Evolutionary conservation across 2,888 invertebrate species (phyloP), one percentile per base, ranked within the genome.

Genomic region (Orthonevra nobilis): DNA sequence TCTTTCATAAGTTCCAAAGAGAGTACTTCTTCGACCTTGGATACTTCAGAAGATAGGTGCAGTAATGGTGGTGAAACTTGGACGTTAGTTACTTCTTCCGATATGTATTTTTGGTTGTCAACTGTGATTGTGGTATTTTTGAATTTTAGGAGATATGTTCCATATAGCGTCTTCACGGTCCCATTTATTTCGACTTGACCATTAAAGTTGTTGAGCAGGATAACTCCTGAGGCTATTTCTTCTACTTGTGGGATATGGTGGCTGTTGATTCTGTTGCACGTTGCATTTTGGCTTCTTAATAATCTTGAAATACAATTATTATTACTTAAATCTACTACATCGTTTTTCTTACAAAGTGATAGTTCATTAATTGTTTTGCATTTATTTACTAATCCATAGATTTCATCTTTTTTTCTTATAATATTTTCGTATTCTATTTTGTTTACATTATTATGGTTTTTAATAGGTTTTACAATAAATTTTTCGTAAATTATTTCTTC

Each of bases 401-500:
- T 60, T 30, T 34, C 40, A 14, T 46, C 19, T 4, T 70, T 44
- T 12, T 60, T 52, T 20, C n/a, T 58, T 30, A 70, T 50, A 10
- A 64, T 64, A 17, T 30, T 56, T 20, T 10, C 32, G 10, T 69
- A 48, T 4, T 3, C n/a, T n/a, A 58, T 52, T 44, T 69, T 42
- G 17, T 26, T 63, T 30, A 77, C 36, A 9, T 32, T 12, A 56
- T 75, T 61, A 32, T 23, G 44, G 63, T 36, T 56, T 23, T 60
- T 77, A 10, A 60, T 48, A 30, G 61, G 46, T 38, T 44, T 68
- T 7, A 61, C 10, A 10, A 52, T 19, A 14, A 66, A 10, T 34
- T 56, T 69, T 36, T 61, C 28, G 42, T 42, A 72, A 10, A 38
- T 44, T 58, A 46, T 30, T 6, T 61, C 7, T 17, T 50, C 23